Percentiles rank a stretch among this genome's conserved stretches.
These are phyloP conservation scores for Eilema sororculum DNA, from an alignment of 2,888 invertebrate genomes.

Conservation along the genomic window DNA sequence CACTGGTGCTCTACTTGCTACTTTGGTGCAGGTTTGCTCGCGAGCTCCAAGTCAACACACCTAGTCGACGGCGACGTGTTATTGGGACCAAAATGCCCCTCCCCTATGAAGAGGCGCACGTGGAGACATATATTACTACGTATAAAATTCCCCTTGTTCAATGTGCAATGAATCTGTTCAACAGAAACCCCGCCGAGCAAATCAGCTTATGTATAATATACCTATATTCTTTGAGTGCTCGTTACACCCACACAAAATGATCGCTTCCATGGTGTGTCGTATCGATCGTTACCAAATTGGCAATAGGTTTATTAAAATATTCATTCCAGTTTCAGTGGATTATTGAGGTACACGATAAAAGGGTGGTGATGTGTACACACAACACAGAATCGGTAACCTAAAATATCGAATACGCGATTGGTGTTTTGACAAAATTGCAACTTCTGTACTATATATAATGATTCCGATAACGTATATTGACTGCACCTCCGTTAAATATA, in stretches of 20 bases:
- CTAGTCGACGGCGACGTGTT: no score
- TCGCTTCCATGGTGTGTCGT: background rate
- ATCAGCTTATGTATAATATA: no score
- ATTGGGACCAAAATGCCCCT: no score
- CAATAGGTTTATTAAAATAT: background rate
- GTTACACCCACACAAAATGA: background rate
- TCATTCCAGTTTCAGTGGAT: background rate
- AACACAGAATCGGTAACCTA: no score
- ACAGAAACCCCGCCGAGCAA: background rate
- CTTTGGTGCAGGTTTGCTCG: background rate
- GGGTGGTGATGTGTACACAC: no score
- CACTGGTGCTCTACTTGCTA: no score
- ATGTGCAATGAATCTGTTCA: background rate
- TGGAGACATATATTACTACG: background rate
- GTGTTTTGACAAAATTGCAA: no score
- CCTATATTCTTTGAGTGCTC: background rate
- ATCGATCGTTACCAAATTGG: constrained; percentile 3
- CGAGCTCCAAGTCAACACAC: background rate
- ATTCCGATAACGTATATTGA: no score
- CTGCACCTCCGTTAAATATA: background rate
- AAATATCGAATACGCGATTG: no score
- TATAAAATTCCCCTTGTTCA: background rate
- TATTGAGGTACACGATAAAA: background rate
- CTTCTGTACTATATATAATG: no score
- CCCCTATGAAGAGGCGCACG: no score